Evolutionary conservation across 2,888 invertebrate species (phyloP).

Genomic region (Nipponacmea schrenckii): DNA sequence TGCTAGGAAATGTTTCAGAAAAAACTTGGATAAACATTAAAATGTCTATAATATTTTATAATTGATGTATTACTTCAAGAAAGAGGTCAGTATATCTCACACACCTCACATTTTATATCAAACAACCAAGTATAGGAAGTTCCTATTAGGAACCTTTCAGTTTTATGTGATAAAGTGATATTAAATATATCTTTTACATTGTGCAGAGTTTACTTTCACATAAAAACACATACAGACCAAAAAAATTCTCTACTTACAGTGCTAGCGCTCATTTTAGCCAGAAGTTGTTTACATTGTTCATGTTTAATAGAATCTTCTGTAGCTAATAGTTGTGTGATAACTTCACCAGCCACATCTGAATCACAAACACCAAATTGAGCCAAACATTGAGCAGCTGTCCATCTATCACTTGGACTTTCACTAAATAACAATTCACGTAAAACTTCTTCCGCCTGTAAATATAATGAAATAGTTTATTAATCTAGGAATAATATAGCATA

Average conservation of each 20-base stretch:
- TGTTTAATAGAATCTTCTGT: constrained; percentile 63
- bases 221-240: too few relatives aligned
- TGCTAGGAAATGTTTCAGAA: too few relatives aligned
- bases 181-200: too few relatives aligned
- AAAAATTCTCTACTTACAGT: constrained; percentile 46
- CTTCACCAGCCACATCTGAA: constrained; percentile 64
- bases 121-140: too few relatives aligned
- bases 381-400: constrained; percentile 67
- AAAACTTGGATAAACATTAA: background rate
- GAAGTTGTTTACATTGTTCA: constrained; percentile 59
- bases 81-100: too few relatives aligned
- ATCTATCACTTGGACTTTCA: constrained; percentile 60
- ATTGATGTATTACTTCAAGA: too few relatives aligned
- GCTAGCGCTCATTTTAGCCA: constrained; percentile 60
- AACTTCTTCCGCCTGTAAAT: constrained; percentile 54
- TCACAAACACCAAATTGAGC: constrained; percentile 64
- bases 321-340: constrained; percentile 61
- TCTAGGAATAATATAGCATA: too few relatives aligned
- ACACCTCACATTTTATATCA: too few relatives aligned
- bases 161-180: too few relatives aligned
- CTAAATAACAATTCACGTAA: constrained; percentile 51
- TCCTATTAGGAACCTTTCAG: too few relatives aligned
- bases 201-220: too few relatives aligned
- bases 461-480: background rate
- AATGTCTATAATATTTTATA: too few relatives aligned